Percentiles rank a stretch among this genome's conserved stretches.
Evolutionary conservation across 1,140 invertebrate genomes (phyloP).

Genomic region (Thrips palmi): DNA sequence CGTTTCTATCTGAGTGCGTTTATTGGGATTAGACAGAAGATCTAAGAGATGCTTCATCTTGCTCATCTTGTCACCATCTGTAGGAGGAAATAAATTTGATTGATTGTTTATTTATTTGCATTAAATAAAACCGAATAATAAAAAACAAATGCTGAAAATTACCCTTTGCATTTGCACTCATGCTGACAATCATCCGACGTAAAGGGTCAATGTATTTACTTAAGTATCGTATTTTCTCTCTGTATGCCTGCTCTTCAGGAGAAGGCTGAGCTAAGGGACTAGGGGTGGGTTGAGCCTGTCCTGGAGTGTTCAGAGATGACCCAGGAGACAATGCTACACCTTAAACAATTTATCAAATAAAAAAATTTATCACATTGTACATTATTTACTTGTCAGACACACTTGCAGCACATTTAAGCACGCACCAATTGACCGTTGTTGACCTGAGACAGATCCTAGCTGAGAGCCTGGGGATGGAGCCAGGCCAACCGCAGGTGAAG

Average conservation of each 20-base stretch:
- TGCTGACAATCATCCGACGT: slow-evolving; percentile 64
- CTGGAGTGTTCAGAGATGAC: slow-evolving; percentile 67
- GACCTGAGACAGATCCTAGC: too few relatives aligned
- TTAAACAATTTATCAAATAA: too few relatives aligned
- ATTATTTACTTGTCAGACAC: too few relatives aligned
- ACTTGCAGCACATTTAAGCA: too few relatives aligned
- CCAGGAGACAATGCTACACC: too few relatives aligned
- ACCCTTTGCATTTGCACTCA: slow-evolving; percentile 72
- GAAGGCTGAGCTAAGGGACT: slow-evolving; percentile 44
- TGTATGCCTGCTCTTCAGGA: slow-evolving; percentile 70
- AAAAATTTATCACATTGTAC: too few relatives aligned
- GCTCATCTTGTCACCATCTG: slow-evolving; percentile 65
- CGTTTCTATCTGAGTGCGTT: slow-evolving; percentile 72
- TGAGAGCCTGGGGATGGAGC: slow-evolving; percentile 44
- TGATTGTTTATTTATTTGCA: slow-evolving; percentile 2
- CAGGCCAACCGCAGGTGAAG: slow-evolving; percentile 48
- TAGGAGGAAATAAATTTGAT: slow-evolving; percentile 9
- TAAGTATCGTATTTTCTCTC: slow-evolving; percentile 79
- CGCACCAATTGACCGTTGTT: too few relatives aligned
- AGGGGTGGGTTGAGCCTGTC: slow-evolving; percentile 37
- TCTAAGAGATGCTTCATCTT: slow-evolving; percentile 86
- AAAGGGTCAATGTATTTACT: slow-evolving; percentile 87
- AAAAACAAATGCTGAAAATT: slow-evolving; percentile 27
- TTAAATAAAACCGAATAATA: slow-evolving; percentile 5
- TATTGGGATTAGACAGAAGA: slow-evolving; percentile 72